A percentile compares a stretch with the other conserved stretches of the same genome.
Evolutionary conservation across 2,797 vertebrate species (phyloP).

Genomic region (Eurystomus glaucurus): DNA sequence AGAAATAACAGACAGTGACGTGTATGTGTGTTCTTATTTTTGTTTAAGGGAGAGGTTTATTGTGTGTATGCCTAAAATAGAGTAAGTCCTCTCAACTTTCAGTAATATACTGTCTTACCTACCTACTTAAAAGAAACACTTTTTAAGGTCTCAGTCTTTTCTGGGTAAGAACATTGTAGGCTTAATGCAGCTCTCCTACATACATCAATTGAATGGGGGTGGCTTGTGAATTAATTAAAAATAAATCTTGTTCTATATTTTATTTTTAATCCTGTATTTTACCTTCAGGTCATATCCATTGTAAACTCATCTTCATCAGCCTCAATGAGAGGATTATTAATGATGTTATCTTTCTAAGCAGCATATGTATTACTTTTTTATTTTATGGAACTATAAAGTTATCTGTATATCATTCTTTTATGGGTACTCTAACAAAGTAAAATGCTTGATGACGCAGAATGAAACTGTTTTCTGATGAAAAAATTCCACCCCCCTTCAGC

Average conservation of each 20-base stretch:
- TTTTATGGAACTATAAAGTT: not conserved
- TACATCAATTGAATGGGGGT: not conserved
- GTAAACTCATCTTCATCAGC: not conserved
- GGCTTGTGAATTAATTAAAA: constrained; percentile 38
- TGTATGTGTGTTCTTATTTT: not conserved
- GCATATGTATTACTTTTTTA: not conserved
- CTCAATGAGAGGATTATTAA: not conserved
- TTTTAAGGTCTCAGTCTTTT: not conserved
- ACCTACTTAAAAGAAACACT: not conserved
- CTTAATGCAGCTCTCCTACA: constrained; percentile 12
- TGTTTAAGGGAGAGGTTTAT: not conserved
- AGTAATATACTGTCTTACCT: constrained; percentile 15
- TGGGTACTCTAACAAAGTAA: not conserved
- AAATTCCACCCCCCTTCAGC: not conserved
- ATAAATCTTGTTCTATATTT: constrained; percentile 18
- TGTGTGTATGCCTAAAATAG: not conserved
- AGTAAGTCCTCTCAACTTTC: not conserved
- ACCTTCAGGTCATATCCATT: not conserved
- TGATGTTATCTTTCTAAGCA: not conserved
- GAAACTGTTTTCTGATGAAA: not conserved
- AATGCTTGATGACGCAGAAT: not conserved
- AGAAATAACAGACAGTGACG: not conserved
- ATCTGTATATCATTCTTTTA: not conserved
- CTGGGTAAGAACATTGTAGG: not conserved
- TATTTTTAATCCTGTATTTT: constrained; percentile 27